Percentiles rank a stretch among this genome's conserved stretches.
These are phyloP conservation scores for Ostrea denselamellosa DNA, from an alignment of 1,140 invertebrate genomes.

Conservation along the genomic window DNA sequence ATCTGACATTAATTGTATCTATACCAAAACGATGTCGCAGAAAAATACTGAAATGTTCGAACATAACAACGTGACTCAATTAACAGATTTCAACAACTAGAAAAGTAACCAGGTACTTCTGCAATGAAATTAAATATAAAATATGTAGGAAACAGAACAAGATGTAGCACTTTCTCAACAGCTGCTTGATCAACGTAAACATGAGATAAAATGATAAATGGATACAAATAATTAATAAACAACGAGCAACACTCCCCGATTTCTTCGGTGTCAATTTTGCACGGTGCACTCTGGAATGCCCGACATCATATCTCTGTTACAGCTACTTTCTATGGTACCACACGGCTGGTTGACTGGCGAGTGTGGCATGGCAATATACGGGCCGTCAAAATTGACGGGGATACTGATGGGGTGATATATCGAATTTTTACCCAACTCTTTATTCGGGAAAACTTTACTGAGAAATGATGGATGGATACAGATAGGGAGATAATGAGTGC, in stretches of 20 bases:
- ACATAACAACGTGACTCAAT: too few species aligned
- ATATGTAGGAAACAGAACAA: not conserved
- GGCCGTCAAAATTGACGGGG: conserved; percentile 71
- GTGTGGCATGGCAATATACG: conserved; percentile 63
- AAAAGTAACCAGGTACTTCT: too few species aligned
- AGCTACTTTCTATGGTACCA: not conserved
- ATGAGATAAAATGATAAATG: not conserved
- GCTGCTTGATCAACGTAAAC: not conserved
- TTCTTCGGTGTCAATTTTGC: not conserved
- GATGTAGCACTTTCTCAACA: not conserved
- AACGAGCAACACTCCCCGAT: not conserved
- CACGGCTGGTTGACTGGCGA: not conserved
- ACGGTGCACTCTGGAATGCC: not conserved
- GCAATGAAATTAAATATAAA: not conserved
- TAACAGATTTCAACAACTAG: too few species aligned
- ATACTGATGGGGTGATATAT: conserved; percentile 88
- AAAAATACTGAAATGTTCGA: too few species aligned
- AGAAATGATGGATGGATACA: conserved; percentile 90
- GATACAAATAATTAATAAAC: not conserved
- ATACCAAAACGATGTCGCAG: too few species aligned
- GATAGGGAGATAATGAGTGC: conserved; percentile 94
- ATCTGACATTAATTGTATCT: too few species aligned
- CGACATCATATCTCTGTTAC: not conserved
- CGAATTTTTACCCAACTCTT: conserved; percentile 80
- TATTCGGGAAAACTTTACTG: conserved; percentile 83